Conservation (phyloP, 2,797 vertebrate genomes). For the Percopsis omiscomaycus region DNA sequence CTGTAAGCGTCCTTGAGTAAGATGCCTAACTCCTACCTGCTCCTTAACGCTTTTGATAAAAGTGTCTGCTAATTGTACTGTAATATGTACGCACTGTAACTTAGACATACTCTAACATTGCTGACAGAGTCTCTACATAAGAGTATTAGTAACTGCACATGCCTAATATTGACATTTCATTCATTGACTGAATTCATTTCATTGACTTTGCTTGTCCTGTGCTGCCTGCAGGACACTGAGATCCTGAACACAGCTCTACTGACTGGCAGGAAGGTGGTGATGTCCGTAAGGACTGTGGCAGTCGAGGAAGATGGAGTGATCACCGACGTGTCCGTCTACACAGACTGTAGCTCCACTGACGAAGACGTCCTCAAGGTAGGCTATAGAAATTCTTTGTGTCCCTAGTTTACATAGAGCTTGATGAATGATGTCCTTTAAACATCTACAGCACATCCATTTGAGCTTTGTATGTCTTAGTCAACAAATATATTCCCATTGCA, state of each 20-base stretch:
- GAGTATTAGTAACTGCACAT: no score
- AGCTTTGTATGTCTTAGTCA: not conserved
- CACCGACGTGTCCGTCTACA: slow-evolving; percentile 81
- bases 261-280: slow-evolving; percentile 87
- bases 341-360: slow-evolving; percentile 86
- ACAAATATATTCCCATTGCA: not conserved
- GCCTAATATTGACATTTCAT: no score
- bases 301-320: slow-evolving; percentile 87
- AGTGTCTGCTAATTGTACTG: no score
- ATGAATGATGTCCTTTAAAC: not conserved
- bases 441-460: not conserved
- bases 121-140: no score
- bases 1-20: no score
- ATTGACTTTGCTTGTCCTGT: slow-evolving; percentile 7
- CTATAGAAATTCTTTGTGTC: not conserved
- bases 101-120: no score
- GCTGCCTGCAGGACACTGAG: slow-evolving; percentile 83
- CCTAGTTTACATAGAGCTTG: not conserved
- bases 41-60: no score
- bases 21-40: no score
- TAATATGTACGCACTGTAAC: no score
- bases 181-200: no score
- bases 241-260: slow-evolving; percentile 91
- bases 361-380: slow-evolving; percentile 92
- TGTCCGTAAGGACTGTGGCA: slow-evolving; percentile 86